Evolutionary conservation across 1,140 invertebrate genomes (phyloP).

Genomic region (Gonioctena quinquepunctata): DNA sequence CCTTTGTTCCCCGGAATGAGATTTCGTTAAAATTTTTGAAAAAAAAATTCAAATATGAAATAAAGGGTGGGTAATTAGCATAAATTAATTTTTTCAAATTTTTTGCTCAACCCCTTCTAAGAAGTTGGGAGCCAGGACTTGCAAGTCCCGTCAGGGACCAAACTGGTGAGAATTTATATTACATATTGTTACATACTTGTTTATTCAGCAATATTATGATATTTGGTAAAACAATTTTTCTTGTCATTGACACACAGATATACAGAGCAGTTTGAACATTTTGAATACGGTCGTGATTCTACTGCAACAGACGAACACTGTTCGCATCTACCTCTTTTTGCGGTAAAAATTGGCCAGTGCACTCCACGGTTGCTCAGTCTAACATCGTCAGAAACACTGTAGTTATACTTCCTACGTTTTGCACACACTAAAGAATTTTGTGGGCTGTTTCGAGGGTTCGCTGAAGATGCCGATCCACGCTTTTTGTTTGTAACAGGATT

Average conservation of each 20-base stretch:
- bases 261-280: conserved; percentile 9
- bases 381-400: conserved; percentile 10
- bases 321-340: conserved; percentile 3
- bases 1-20: background rate
- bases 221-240: background rate
- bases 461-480: conserved; percentile 2
- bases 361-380: conserved; percentile 1
- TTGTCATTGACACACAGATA: conserved; percentile 2
- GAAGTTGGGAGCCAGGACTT: background rate
- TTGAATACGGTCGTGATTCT: conserved; percentile 3
- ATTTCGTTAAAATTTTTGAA: background rate
- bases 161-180: background rate
- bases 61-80: background rate
- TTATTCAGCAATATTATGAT: conserved; percentile 6
- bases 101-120: background rate
- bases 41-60: background rate
- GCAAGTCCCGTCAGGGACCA: conserved; percentile 2
- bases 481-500: background rate
- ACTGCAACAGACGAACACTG: conserved; percentile 5
- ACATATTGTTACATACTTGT: conserved; percentile 2
- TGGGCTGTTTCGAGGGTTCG: conserved; percentile 12
- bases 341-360: background rate
- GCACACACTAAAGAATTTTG: conserved; percentile 3
- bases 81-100: background rate
- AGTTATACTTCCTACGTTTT: conserved; percentile 10